A percentile compares a stretch with the other conserved stretches of the same genome.
These are phyloP conservation scores for Epistrophella euchroma DNA, from an alignment of 2,888 invertebrate genomes.

Conservation along the genomic window DNA sequence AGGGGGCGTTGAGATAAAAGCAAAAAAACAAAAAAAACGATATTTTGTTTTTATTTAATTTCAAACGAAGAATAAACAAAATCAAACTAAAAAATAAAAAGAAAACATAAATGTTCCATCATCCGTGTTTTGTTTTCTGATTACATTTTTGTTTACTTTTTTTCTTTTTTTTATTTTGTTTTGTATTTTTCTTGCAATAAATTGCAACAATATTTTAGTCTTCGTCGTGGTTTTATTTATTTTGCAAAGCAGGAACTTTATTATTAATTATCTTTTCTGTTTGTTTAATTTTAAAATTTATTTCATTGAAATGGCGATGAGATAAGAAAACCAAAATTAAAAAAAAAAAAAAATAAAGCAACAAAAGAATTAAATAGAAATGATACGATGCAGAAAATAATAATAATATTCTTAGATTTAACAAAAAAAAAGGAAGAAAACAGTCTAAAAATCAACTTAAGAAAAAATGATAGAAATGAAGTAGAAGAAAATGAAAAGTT, in stretches of 20 bases:
- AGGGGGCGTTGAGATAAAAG: conserved; percentile 82
- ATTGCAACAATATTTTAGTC: conserved; percentile 51
- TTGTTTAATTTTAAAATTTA: conserved; percentile 35
- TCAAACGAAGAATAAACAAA: conserved; percentile 20
- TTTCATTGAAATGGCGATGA: conserved; percentile 29
- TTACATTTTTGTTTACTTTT: background rate
- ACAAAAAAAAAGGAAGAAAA: conserved; percentile 17
- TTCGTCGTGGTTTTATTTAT: conserved; percentile 11
- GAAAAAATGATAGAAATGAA: conserved; percentile 8
- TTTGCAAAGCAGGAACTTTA: conserved; percentile 52
- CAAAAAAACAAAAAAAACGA: conserved; percentile 47
- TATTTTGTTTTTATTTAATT: conserved; percentile 48
- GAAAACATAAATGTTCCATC: conserved; percentile 36
- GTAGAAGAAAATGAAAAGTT: conserved; percentile 19
- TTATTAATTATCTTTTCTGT: conserved; percentile 31
- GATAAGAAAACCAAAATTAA: conserved; percentile 29
- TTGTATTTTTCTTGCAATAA: conserved; percentile 43
- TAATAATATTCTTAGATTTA: conserved; percentile 17
- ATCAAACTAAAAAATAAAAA: conserved; percentile 28
- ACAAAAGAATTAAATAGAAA: conserved; percentile 32
- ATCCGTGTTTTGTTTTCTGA: conserved; percentile 22
- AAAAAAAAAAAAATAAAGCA: conserved; percentile 24
- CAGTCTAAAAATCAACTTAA: conserved; percentile 26
- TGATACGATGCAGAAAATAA: conserved; percentile 12
- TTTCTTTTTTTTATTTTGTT: conserved; percentile 21